Evolutionary conservation across 2,113 vertebrate species (phyloP).

Genomic region (Lampris incognitus): DNA sequence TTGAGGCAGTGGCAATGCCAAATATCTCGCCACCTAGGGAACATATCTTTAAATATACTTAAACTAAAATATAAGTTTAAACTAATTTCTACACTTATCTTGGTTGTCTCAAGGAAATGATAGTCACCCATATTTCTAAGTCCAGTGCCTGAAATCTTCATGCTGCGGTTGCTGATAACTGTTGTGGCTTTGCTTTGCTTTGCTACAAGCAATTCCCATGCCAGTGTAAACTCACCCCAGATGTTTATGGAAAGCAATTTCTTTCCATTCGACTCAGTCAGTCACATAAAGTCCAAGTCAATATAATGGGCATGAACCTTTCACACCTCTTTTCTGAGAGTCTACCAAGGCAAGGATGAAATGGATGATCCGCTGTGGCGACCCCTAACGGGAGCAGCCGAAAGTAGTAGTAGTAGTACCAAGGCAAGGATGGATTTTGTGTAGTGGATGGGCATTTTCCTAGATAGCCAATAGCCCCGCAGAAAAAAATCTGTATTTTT

Average conservation of each 20-base stretch:
- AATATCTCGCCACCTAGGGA: neutral
- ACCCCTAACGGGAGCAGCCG: no score
- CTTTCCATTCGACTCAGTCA: slow-evolving; percentile 12
- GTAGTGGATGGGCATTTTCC: neutral
- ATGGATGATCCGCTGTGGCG: no score
- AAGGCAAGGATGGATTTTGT: neutral
- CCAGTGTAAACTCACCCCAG: slow-evolving; percentile 45
- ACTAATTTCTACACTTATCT: neutral
- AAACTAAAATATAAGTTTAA: neutral
- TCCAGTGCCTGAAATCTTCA: slow-evolving; percentile 22
- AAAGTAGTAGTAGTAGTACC: no score
- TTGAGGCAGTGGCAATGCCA: neutral
- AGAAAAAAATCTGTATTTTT: slow-evolving; percentile 45
- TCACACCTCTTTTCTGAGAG: slow-evolving; percentile 24
- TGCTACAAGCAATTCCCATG: slow-evolving; percentile 21
- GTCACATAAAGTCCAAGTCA: slow-evolving; percentile 7
- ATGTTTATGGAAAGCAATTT: slow-evolving; percentile 60
- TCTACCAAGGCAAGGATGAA: slow-evolving; percentile 12
- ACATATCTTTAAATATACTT: no score
- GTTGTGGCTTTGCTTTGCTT: slow-evolving; percentile 9
- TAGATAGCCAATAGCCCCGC: slow-evolving; percentile 26
- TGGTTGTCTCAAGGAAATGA: slow-evolving; percentile 2
- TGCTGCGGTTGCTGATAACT: slow-evolving; percentile 29
- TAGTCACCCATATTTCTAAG: slow-evolving; percentile 25
- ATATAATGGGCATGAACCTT: slow-evolving; percentile 18